A percentile compares a stretch with the other conserved stretches of the same genome.
Conservation (phyloP, 2,797 vertebrate genomes). For the Myripristis jacobus region DNA sequence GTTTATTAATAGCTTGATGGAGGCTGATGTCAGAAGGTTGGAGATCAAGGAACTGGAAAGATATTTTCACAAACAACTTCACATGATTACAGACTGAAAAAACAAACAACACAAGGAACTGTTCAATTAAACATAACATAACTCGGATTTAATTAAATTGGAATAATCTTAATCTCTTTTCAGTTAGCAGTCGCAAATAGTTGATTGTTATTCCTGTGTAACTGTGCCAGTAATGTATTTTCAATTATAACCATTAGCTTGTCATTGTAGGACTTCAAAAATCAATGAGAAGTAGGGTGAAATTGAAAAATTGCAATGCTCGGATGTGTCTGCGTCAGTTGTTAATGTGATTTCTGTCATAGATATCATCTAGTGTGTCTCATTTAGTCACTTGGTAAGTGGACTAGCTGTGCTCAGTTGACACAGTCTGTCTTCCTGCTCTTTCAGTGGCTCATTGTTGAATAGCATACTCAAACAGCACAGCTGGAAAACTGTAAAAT, state of each 20-base stretch:
- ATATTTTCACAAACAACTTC: neutral
- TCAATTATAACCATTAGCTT: neutral
- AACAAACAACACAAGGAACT: too few species aligned
- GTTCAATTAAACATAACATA: too few species aligned
- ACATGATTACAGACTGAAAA: too few species aligned
- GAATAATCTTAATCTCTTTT: too few species aligned
- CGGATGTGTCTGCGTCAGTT: conserved; percentile 1
- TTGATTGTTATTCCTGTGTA: conserved; percentile 22
- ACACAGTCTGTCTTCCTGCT: conserved; percentile 1
- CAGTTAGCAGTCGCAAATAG: neutral
- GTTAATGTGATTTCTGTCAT: conserved; percentile 28
- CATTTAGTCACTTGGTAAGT: conserved; percentile 37
- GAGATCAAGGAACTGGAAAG: neutral
- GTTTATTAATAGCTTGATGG: conserved; percentile 12
- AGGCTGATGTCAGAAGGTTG: neutral
- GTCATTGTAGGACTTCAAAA: conserved; percentile 20
- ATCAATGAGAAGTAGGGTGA: conserved; percentile 1
- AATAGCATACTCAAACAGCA: conserved; percentile 30
- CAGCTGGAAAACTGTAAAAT: conserved; percentile 53
- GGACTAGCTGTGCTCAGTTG: conserved; percentile 24
- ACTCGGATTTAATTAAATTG: too few species aligned
- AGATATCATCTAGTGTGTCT: conserved; percentile 33
- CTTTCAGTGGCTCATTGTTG: conserved; percentile 18
- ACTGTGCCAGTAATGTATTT: neutral
- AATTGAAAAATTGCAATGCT: conserved; percentile 14